Conservation (phyloP, 2,113 vertebrate species). For the Lathamus discolor region DNA sequence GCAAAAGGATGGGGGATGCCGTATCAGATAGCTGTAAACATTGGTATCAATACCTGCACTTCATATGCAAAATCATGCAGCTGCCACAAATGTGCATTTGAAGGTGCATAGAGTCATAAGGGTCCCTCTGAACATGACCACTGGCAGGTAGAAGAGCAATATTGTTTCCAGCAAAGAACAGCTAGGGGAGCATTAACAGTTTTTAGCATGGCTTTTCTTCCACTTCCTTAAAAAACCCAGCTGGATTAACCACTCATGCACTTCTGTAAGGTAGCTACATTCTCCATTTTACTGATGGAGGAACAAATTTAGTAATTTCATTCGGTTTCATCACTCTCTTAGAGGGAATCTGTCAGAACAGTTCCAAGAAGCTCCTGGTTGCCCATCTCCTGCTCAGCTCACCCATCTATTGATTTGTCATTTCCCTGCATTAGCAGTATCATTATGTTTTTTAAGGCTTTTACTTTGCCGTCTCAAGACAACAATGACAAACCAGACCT, state of each 20-base stretch:
- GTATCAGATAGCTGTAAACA: accelerated
- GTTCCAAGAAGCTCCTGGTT: background rate
- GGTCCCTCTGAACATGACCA: background rate
- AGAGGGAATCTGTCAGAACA: background rate
- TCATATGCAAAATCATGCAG: background rate
- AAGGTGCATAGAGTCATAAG: background rate
- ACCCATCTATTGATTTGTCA: background rate
- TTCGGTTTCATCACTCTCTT: background rate
- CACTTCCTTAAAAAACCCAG: background rate
- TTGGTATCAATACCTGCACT: background rate
- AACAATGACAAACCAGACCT: background rate
- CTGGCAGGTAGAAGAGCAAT: background rate
- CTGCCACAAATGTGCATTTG: accelerated
- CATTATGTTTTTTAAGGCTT: background rate
- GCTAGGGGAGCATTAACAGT: background rate
- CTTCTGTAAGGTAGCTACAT: background rate
- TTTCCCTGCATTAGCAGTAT: background rate
- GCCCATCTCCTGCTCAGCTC: background rate
- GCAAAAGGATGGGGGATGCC: background rate
- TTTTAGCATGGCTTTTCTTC: background rate
- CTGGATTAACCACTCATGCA: background rate
- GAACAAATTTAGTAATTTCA: background rate
- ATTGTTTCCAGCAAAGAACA: background rate
- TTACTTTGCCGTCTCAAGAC: background rate
- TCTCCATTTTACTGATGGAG: background rate